Percentiles rank a stretch among this genome's conserved stretches.
Evolutionary conservation across 37 sponge, comb jelly and placozoan genomes (phyloP).

Genomic region (Tethya wilhelma): DNA sequence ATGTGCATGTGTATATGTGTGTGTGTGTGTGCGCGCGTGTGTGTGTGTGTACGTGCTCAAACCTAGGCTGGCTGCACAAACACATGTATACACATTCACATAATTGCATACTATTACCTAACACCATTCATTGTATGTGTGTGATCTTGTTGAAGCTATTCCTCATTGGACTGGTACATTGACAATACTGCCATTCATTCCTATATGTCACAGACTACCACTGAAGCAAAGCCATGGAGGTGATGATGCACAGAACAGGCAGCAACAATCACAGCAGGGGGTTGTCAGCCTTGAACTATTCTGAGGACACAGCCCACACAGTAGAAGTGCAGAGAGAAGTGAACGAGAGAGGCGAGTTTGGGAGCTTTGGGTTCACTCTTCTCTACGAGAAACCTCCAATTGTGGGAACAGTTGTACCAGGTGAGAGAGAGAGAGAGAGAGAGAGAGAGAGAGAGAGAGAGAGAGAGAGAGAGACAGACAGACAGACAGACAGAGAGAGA

Average conservation of each 20-base stretch:
- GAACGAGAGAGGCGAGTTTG: conserved; percentile 56
- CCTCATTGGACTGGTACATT: too few relatives aligned
- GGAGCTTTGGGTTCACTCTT: conserved; percentile 78
- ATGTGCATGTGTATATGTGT: too few relatives aligned
- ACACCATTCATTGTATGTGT: too few relatives aligned
- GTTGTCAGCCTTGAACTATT: conserved; percentile 7
- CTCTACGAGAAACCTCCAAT: conserved; percentile 61
- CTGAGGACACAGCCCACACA: conserved; percentile 50
- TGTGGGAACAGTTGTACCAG: conserved; percentile 69
- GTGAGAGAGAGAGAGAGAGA: conserved; percentile 28
- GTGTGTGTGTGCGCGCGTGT: too few relatives aligned
- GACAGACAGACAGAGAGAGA: conserved; percentile 6
- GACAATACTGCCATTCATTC: too few relatives aligned
- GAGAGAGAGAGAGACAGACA: conserved; percentile 18
- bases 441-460: conserved; percentile 12
- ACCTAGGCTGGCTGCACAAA: too few relatives aligned
- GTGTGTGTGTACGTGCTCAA: too few relatives aligned
- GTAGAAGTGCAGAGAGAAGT: conserved; percentile 69
- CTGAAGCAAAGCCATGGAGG: conserved; percentile 38
- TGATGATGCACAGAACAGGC: conserved; percentile 4
- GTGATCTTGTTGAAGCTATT: too few relatives aligned
- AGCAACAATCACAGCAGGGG: background rate
- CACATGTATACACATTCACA: too few relatives aligned
- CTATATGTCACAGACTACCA: too few relatives aligned
- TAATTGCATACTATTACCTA: too few relatives aligned